Conservation (phyloP, 92 coral and sea anemone species). For the Epizoanthus illoricatus region DNA sequence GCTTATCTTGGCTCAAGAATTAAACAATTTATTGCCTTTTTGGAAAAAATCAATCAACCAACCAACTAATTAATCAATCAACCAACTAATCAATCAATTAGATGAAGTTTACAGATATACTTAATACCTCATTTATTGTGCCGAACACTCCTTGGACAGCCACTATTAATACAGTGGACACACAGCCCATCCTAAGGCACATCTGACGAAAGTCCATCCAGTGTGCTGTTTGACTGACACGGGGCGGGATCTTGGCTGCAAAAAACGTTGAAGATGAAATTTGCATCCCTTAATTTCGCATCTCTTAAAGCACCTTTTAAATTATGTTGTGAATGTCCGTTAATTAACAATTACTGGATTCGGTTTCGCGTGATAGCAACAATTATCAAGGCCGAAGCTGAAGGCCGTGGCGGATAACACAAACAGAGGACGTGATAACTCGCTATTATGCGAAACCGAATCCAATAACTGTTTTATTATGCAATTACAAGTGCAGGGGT, state of each 20-base stretch:
- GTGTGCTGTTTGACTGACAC: conserved; percentile 87
- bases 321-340: neutral
- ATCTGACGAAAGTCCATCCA: conserved; percentile 77
- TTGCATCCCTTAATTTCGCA: neutral
- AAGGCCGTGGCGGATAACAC: too few relatives aligned
- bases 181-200: conserved; percentile 53
- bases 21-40: too few relatives aligned
- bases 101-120: neutral
- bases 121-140: conserved; percentile 73
- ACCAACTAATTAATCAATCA: too few relatives aligned
- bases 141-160: conserved; percentile 71
- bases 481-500: too few relatives aligned
- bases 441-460: too few relatives aligned
- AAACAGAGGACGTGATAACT: too few relatives aligned
- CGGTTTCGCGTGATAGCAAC: too few relatives aligned
- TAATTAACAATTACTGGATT: too few relatives aligned
- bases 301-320: neutral
- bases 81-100: neutral
- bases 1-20: too few relatives aligned
- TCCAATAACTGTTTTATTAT: too few relatives aligned
- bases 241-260: conserved; percentile 90
- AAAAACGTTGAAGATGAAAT: neutral
- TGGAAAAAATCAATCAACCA: too few relatives aligned
- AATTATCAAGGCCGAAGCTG: too few relatives aligned
- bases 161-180: conserved; percentile 40